phyloP scores from a whole-genome alignment of 2,888 invertebrate species.

The Steinernema carpocapsae region DNA sequence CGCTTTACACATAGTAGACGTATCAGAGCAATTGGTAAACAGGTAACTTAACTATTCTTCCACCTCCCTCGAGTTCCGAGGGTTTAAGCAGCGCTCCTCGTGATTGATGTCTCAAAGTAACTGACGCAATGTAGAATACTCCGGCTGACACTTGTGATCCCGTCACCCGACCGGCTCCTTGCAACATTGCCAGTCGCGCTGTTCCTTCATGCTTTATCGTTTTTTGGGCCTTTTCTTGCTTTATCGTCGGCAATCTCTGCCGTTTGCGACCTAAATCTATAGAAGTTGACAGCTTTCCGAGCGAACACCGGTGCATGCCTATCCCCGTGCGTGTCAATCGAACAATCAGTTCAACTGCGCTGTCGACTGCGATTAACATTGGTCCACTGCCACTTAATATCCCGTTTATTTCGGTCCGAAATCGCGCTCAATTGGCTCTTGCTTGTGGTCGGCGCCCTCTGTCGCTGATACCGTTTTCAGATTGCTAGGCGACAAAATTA shows the following conservation, averaged over 20 bases:
- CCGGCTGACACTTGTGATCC: neutral
- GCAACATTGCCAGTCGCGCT: neutral
- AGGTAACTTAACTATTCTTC: slow-evolving; percentile 11
- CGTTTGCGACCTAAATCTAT: slow-evolving; percentile 22
- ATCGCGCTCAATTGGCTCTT: neutral
- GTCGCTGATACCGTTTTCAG: neutral
- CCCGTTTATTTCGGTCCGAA: slow-evolving; percentile 2
- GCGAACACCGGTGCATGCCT: slow-evolving; percentile 15
- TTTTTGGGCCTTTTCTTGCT: slow-evolving; percentile 6
- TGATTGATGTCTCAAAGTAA: slow-evolving; percentile 29
- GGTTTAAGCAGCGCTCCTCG: slow-evolving; percentile 11
- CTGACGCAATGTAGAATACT: slow-evolving; percentile 18
- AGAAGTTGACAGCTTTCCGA: slow-evolving; percentile 16
- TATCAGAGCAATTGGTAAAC: neutral
- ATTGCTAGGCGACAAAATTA: neutral
- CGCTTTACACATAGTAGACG: slow-evolving; percentile 6
- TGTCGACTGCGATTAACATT: slow-evolving; percentile 28
- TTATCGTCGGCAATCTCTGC: slow-evolving; percentile 8
- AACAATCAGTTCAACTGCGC: slow-evolving; percentile 29
- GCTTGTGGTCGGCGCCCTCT: neutral
- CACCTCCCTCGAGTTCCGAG: neutral
- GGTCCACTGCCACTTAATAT: slow-evolving; percentile 3
- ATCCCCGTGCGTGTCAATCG: slow-evolving; percentile 5
- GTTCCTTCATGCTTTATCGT: neutral
- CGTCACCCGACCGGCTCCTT: neutral